These are phyloP conservation scores for Entomobrya proxima DNA, from an alignment of 2,888 invertebrate species.

Conservation along the genomic window DNA sequence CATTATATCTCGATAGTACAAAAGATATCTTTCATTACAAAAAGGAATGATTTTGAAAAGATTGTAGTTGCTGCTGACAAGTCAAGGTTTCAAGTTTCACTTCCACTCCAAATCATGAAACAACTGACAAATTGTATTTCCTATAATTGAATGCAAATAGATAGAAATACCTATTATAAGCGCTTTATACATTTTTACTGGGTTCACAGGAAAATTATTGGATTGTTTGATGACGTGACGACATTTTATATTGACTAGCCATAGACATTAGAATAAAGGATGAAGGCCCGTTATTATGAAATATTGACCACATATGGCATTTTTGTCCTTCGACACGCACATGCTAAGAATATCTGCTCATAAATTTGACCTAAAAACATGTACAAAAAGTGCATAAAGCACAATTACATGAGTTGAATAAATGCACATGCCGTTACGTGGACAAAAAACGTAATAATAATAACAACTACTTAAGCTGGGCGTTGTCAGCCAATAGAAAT, in stretches of 20 bases:
- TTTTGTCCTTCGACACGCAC: conserved; percentile 47
- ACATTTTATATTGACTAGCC: neutral
- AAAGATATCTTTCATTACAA: neutral
- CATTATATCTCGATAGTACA: too few species aligned
- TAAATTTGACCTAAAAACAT: conserved; percentile 6
- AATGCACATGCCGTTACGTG: neutral
- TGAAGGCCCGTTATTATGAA: conserved; percentile 19
- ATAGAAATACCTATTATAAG: neutral
- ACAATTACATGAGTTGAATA: too few species aligned
- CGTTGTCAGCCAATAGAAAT: neutral
- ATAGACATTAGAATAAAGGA: neutral
- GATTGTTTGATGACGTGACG: neutral
- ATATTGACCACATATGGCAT: conserved; percentile 48
- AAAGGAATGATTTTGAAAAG: neutral
- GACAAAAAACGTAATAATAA: neutral
- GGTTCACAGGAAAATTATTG: neutral
- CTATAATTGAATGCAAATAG: neutral
- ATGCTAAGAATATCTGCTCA: neutral
- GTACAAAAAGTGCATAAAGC: neutral
- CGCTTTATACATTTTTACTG: neutral
- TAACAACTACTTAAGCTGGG: conserved; percentile 11
- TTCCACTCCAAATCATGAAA: neutral
- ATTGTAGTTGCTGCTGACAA: neutral
- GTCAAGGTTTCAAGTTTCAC: neutral
- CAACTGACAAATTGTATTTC: neutral